phyloP scores from a whole-genome alignment of 1,140 invertebrate species.

The Epicauta chinensis region DNA sequence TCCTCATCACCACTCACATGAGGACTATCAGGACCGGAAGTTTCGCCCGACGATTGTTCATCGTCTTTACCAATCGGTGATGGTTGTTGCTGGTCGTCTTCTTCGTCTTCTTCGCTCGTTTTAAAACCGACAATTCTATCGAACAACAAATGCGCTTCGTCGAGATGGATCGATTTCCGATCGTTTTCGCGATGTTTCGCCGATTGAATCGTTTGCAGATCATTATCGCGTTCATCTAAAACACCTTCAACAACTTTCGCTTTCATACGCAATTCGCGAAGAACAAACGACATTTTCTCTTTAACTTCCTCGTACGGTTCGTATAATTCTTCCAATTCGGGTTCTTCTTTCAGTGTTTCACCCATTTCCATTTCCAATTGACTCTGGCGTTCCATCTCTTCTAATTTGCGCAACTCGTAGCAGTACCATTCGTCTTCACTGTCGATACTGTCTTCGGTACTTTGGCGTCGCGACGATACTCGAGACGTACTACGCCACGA shows the following conservation, averaged over 20 bases:
- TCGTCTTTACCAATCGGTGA: slow-evolving; percentile 35
- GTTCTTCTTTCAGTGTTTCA: slow-evolving; percentile 53
- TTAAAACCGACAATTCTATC: slow-evolving; percentile 8
- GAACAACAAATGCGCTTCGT: slow-evolving; percentile 19
- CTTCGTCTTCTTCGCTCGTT: neutral
- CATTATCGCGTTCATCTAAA: slow-evolving; percentile 35
- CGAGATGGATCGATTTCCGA: slow-evolving; percentile 27
- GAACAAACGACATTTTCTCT: slow-evolving; percentile 69
- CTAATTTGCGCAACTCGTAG: slow-evolving; percentile 78
- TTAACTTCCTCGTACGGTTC: slow-evolving; percentile 65
- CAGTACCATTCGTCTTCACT: slow-evolving; percentile 92
- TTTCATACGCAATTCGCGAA: slow-evolving; percentile 65
- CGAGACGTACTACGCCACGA: slow-evolving; percentile 78
- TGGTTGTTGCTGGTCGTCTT: slow-evolving; percentile 33
- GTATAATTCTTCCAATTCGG: slow-evolving; percentile 47
- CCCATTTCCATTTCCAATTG: slow-evolving; percentile 59
- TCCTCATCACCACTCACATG: slow-evolving; percentile 64
- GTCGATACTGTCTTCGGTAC: slow-evolving; percentile 88
- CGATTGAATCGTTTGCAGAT: slow-evolving; percentile 41
- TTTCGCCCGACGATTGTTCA: slow-evolving; percentile 68
- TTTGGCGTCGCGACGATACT: slow-evolving; percentile 81
- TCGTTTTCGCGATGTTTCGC: slow-evolving; percentile 41
- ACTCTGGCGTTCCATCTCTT: slow-evolving; percentile 75
- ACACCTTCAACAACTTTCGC: slow-evolving; percentile 46
- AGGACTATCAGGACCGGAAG: slow-evolving; percentile 80